These are phyloP conservation scores for Motacilla tschutschensis DNA, from an alignment of 2,113 vertebrate species.

Conservation along the genomic window DNA sequence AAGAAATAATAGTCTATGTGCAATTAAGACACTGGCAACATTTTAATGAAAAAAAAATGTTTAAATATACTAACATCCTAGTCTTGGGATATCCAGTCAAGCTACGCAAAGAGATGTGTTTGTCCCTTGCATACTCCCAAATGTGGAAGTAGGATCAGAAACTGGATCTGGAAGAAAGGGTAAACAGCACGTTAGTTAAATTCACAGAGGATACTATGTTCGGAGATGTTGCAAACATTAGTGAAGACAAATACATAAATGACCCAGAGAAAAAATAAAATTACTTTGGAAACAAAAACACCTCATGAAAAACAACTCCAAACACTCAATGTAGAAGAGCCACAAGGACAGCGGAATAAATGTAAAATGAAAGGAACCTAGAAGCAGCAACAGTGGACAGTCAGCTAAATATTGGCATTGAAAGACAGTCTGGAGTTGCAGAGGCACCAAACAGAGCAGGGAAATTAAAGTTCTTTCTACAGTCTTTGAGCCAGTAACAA, in stretches of 20 bases:
- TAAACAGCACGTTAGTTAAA: conserved; percentile 72
- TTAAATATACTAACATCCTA: conserved; percentile 75
- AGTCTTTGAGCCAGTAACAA: conserved; percentile 44
- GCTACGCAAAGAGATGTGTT: conserved; percentile 71
- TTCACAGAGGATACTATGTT: conserved; percentile 54
- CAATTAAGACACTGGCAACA: conserved; percentile 64
- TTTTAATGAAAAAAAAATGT: conserved; percentile 62
- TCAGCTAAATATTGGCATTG: conserved; percentile 1
- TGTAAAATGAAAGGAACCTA: conserved; percentile 12
- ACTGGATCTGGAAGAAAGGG: conserved; percentile 75
- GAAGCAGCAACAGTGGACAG: conserved; percentile 11
- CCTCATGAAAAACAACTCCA: not conserved
- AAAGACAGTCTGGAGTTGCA: conserved; percentile 34
- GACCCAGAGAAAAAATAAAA: conserved; percentile 33
- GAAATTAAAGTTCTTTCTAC: conserved; percentile 44
- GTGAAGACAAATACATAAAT: conserved; percentile 48
- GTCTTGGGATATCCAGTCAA: conserved; percentile 74
- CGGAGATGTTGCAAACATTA: conserved; percentile 60
- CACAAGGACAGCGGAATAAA: not conserved
- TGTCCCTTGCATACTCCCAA: conserved; percentile 74
- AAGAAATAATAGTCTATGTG: conserved; percentile 30
- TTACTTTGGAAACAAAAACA: conserved; percentile 5
- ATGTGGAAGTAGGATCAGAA: conserved; percentile 74
- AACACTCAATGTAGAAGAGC: not conserved
- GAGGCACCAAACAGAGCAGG: conserved; percentile 45